These are phyloP conservation scores for Metallyticus violacea DNA, from an alignment of 2,888 invertebrate species.

Conservation along the genomic window DNA sequence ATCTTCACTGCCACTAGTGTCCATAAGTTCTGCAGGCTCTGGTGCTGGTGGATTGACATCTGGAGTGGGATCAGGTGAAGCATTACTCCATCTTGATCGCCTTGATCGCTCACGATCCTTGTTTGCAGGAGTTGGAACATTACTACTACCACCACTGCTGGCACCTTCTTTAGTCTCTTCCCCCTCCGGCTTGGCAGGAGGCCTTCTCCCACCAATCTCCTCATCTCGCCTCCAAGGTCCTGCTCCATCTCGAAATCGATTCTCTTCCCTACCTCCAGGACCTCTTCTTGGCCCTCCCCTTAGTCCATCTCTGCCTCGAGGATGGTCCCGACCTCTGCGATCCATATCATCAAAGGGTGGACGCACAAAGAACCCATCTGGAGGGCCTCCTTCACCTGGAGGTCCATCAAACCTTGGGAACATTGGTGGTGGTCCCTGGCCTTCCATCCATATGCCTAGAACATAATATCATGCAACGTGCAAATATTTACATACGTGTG, in stretches of 20 bases:
- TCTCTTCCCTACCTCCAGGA: conserved; percentile 32
- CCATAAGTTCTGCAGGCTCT: conserved; percentile 27
- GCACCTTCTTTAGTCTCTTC: conserved; percentile 41
- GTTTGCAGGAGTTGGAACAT: conserved; percentile 16
- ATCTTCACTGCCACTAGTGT: conserved; percentile 26
- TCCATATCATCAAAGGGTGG: conserved; percentile 37
- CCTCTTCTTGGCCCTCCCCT: conserved; percentile 37
- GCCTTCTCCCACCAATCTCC: conserved; percentile 8
- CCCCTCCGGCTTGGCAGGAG: conserved; percentile 28
- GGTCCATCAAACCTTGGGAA: conserved; percentile 42
- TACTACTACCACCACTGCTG: conserved; percentile 24
- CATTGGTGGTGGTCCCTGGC: conserved; percentile 37
- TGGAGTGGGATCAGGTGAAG: conserved; percentile 32
- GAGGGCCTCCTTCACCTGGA: conserved; percentile 37
- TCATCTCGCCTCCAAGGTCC: conserved; percentile 24
- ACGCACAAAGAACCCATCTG: conserved; percentile 39
- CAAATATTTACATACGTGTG: too few species aligned
- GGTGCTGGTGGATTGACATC: background rate
- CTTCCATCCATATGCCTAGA: conserved; percentile 37
- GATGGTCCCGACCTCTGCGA: conserved; percentile 40
- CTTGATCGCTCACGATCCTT: conserved; percentile 39
- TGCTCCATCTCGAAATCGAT: conserved; percentile 30
- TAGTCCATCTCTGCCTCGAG: conserved; percentile 32
- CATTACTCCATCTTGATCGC: conserved; percentile 40
- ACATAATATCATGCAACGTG: too few species aligned